Base-by-base conservation (phyloP, 2,797 vertebrate species). In the Taenioides sp. region DNA sequence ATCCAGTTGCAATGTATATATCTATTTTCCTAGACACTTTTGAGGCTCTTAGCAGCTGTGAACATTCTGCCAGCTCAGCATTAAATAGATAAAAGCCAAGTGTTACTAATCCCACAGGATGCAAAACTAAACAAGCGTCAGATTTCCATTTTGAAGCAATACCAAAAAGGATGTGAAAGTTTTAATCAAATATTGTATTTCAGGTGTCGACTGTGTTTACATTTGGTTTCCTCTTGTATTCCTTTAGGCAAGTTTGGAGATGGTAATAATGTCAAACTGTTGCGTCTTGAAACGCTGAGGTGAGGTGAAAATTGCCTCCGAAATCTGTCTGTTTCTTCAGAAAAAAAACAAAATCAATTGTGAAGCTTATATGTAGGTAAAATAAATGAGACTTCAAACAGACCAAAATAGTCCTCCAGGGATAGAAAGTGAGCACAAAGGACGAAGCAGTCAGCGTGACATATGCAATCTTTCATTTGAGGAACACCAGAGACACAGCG, bases 381-480 rank as follows among this genome's bases (percentile, higher is more conserved):
- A 93, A 93, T 91, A 93, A 94, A 93, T 92, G 88, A 89, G 85
- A 92, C 90, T 93, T 93, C 90, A 93, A 92, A 93, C 86, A 88
- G 81, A 87, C 84, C 89, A 68, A 91, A 90, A 85, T 80, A 83
- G 88, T 88, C 80, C 88, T 89, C 72, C 47, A 85, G 81, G 77
- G 86, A 91, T 88, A 80, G 81, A 92, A 90, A 88, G 78, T 80
- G 85, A 79, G 81, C 77, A 81, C 83, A 80, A 84, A 84, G 78
- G 76, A 80, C 86, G 88, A 76, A 67, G 67, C 78, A 85, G 69
- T 84, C 81, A 75, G 69, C 70, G 85, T 86, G 88, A 91, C 90
- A 89, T 73, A 52, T 40, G 76, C 82, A 80, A 86, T 80, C 86
- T 86, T 91, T 93, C 88, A 89, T 77, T 77, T 31, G 72, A 86